A percentile compares a stretch with the other conserved stretches of the same genome.
Evolutionary conservation across 2,888 invertebrate species (phyloP).

Genomic region (Macaria liturata): DNA sequence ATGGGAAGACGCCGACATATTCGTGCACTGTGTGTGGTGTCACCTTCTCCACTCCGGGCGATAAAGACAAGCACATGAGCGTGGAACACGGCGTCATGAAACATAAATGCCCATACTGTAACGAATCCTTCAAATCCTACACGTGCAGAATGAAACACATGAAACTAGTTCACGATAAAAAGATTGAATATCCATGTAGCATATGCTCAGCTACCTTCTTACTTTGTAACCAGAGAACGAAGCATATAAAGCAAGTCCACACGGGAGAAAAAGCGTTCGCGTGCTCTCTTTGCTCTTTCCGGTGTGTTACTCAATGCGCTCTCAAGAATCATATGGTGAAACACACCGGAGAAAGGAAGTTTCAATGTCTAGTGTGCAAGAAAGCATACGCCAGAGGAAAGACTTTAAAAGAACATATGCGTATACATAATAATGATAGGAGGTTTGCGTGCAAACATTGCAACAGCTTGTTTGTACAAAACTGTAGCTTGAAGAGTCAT

Average conservation of each 20-base stretch:
- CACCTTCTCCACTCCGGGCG: conserved; percentile 49
- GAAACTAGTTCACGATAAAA: conserved; percentile 29
- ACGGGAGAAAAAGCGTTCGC: conserved; percentile 56
- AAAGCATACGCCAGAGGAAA: conserved; percentile 54
- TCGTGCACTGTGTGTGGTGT: conserved; percentile 62
- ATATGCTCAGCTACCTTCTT: conserved; percentile 66
- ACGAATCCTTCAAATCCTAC: conserved; percentile 53
- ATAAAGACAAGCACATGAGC: conserved; percentile 55
- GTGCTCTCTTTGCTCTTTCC: conserved; percentile 57
- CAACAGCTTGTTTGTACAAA: conserved; percentile 67
- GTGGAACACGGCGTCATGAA: conserved; percentile 50
- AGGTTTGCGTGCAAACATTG: conserved; percentile 72
- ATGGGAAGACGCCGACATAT: conserved; percentile 29
- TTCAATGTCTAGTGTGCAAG: conserved; percentile 30
- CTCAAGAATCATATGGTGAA: conserved; percentile 65
- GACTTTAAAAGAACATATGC: conserved; percentile 66
- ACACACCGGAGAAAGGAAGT: conserved; percentile 59
- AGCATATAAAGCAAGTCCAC: conserved; percentile 66
- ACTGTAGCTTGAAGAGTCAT: conserved; percentile 71
- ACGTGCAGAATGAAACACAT: conserved; percentile 46
- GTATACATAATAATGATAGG: conserved; percentile 71
- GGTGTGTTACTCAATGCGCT: conserved; percentile 57
- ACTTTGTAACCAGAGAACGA: conserved; percentile 52
- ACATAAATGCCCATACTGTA: conserved; percentile 37
- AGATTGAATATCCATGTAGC: conserved; percentile 63